Base-by-base conservation (phyloP, 2,888 invertebrate genomes). In the Mesoligia furuncula region DNA sequence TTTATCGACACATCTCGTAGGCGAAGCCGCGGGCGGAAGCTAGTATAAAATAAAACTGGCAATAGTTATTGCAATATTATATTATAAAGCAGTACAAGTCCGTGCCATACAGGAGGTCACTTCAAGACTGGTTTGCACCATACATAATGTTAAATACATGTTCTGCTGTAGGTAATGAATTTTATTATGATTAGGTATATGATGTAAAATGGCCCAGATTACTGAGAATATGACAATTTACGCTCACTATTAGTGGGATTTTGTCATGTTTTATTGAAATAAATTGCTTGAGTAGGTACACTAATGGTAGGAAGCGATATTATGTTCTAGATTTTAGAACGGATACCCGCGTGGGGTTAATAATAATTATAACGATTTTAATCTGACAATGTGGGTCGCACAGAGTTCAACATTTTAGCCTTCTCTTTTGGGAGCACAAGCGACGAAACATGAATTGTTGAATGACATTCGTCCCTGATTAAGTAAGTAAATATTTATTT, bases 81-180 rank as follows among this genome's bases (percentile, higher is more conserved):
- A 73, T 64, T 64, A 61, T 57, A 75, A 36, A 82, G 51, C 45
- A 36, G 57, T 82, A 67, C 73, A 68, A 75, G 80, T 75, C 57
- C 42, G 68, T 79, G 61, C 69, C 42, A 48, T 59, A 64, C 24
- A 62, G 39, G 73, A 71, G 66, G 80, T 51, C 73, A 66, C 42
- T 57, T 8, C 51, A 36, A 73, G 61, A 87, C 86, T 64, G 87
- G 85, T 87, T 87, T 77, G 7, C 36, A 2, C 20, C 45, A 75
- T 79, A 70, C 51, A 75, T 85, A 75, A 77, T 54, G 57, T 73
- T 75, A 68, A 39, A 68, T 51, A 71, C 70, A 67, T 71, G 73
- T 69, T 61, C 24, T 51, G 64, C 20, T 39, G 67, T 27, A 24
- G 20, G 62, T 80, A 74, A 71, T 75, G 84, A 45, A 31, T 51